A percentile compares a stretch with the other conserved stretches of the same genome.
phyloP scores from a whole-genome alignment of 2,113 vertebrate genomes.

The Alces alces region DNA sequence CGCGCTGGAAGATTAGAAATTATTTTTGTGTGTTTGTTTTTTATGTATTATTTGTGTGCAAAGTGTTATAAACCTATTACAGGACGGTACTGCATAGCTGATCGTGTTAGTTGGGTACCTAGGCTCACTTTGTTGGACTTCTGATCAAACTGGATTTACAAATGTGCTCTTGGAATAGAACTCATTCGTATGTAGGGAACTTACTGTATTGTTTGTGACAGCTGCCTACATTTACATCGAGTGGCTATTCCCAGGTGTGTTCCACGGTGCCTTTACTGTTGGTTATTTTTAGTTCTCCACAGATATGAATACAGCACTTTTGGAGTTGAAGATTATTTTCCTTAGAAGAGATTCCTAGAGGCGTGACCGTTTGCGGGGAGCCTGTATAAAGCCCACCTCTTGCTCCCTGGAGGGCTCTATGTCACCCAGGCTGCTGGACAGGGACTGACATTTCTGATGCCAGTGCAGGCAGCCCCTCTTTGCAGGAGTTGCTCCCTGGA shows the following conservation, averaged over 20 bases:
- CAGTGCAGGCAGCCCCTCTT: neutral
- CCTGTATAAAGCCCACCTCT: neutral
- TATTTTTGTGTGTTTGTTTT: neutral
- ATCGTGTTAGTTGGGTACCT: neutral
- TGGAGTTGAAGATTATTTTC: neutral
- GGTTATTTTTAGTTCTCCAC: neutral
- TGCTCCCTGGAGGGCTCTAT: neutral
- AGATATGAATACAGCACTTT: fast-evolving
- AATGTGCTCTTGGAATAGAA: neutral
- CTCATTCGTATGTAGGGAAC: neutral
- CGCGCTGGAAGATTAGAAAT: neutral
- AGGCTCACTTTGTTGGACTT: neutral
- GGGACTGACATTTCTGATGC: neutral
- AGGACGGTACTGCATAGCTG: neutral
- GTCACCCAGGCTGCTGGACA: fast-evolving
- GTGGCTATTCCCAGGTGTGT: neutral
- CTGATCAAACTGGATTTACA: neutral
- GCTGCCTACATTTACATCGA: fast-evolving
- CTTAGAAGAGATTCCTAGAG: neutral
- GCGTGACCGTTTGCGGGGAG: neutral
- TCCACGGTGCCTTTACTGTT: neutral
- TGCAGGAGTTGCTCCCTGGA: neutral
- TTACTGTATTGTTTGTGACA: fast-evolving
- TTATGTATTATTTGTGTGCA: neutral
- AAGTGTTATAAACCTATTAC: neutral